A percentile compares a stretch with the other conserved stretches of the same genome.
Evolutionary conservation across 2,113 vertebrate species (phyloP).

Genomic region (Taurulus bubalis): DNA sequence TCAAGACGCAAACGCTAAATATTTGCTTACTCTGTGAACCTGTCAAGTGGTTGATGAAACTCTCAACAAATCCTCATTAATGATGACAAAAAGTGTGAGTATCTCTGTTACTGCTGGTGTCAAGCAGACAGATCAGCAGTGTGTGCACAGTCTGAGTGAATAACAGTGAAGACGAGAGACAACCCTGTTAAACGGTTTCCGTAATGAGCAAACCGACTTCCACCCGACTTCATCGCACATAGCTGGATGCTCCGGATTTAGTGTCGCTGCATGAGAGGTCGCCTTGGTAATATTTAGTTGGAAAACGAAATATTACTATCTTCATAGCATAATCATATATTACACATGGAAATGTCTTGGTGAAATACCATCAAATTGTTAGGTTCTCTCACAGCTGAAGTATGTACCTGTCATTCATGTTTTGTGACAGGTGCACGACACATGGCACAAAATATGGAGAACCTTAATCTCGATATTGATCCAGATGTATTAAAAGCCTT

Average conservation of each 20-base stretch:
- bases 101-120: neutral
- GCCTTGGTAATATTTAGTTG: neutral
- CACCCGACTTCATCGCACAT: constrained; percentile 7
- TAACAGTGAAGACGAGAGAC: neutral
- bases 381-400: neutral
- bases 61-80: neutral
- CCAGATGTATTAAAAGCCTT: neutral
- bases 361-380: neutral
- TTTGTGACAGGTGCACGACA: neutral
- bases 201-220: constrained; percentile 6
- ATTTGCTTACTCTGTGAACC: neutral
- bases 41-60: neutral
- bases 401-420: too few relatives aligned
- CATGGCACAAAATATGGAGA: neutral
- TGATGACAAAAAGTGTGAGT: neutral
- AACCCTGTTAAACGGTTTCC: constrained; percentile 6
- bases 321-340: too few relatives aligned
- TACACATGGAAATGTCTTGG: neutral
- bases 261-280: neutral
- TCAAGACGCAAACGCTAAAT: neutral
- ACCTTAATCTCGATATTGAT: neutral
- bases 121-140: neutral
- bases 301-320: neutral
- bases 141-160: neutral
- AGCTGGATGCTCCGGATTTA: neutral